These are phyloP conservation scores for Polypterus bichir DNA, from an alignment of 2,113 vertebrate genomes.

Conservation along the genomic window DNA sequence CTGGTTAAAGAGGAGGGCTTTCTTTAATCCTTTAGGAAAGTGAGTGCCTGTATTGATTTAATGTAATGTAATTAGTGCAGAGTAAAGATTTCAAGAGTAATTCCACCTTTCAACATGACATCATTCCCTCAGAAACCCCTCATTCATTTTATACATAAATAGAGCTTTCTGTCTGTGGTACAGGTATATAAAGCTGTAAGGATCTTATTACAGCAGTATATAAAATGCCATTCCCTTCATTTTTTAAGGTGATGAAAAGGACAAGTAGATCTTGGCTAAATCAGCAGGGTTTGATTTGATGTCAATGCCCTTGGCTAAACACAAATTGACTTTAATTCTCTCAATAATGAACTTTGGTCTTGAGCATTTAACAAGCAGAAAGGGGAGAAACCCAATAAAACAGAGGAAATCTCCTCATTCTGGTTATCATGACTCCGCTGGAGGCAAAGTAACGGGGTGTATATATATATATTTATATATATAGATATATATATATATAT, in stretches of 20 bases:
- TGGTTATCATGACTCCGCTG: conserved; percentile 57
- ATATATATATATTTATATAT: not conserved
- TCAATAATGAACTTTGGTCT: conserved; percentile 63
- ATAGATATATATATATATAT: not conserved
- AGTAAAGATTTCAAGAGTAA: not conserved
- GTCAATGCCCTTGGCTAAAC: conserved; percentile 61
- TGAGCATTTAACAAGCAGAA: conserved; percentile 52
- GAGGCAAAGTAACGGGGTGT: conserved; percentile 64
- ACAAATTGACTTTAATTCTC: conserved; percentile 61
- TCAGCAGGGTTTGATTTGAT: conserved; percentile 42
- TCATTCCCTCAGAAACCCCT: not conserved
- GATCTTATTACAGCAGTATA: conserved; percentile 19
- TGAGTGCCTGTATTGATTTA: not conserved
- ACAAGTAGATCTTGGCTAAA: conserved; percentile 41
- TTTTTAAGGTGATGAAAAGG: conserved; percentile 48
- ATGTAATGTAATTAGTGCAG: not conserved
- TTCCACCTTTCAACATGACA: not conserved
- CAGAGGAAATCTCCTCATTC: conserved; percentile 51
- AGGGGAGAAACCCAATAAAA: conserved; percentile 53
- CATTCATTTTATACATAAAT: not conserved
- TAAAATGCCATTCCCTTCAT: conserved; percentile 28
- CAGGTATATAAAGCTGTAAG: not conserved
- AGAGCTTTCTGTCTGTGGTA: not conserved
- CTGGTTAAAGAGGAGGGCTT: not conserved
- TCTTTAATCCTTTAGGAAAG: not conserved